Evolutionary conservation across 1,140 invertebrate species (phyloP).

Genomic region (Dinoponera quadriceps): DNA sequence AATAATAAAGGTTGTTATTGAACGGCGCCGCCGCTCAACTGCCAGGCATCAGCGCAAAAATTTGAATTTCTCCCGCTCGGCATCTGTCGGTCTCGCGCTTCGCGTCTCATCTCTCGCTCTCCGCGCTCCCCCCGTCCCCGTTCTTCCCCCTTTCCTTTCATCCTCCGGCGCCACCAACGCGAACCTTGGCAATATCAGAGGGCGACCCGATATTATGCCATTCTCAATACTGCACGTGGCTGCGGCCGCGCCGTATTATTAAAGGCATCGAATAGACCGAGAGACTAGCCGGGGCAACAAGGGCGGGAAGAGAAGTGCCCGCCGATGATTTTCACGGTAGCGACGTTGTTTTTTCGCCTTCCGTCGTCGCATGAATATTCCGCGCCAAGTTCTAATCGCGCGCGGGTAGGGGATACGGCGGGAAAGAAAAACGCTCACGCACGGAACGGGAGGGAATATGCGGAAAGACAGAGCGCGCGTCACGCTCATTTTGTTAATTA

Average conservation of each 20-base stretch:
- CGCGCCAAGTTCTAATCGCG: conserved; percentile 37
- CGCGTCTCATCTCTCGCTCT: conserved; percentile 42
- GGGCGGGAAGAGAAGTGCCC: conserved; percentile 38
- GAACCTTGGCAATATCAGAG: conserved; percentile 75
- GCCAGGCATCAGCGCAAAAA: conserved; percentile 76
- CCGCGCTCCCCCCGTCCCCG: conserved; percentile 20
- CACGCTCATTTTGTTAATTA: conserved; percentile 11
- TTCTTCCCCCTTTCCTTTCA: conserved; percentile 43
- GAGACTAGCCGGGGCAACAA: background rate
- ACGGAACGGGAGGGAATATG: background rate
- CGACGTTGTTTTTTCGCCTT: conserved; percentile 57
- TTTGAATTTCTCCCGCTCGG: conserved; percentile 78
- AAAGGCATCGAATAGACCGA: conserved; percentile 66
- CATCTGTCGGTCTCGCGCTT: conserved; percentile 74
- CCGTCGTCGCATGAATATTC: conserved; percentile 67
- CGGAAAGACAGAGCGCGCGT: background rate
- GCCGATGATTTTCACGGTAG: conserved; percentile 66
- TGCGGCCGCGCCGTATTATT: conserved; percentile 73
- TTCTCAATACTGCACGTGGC: conserved; percentile 74
- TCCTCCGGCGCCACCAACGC: conserved; percentile 49
- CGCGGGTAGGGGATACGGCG: conserved; percentile 28
- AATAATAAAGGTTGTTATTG: conserved; percentile 84
- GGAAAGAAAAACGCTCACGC: background rate
- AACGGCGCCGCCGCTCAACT: conserved; percentile 73
- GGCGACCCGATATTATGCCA: conserved; percentile 72